Percentiles rank a stretch among this genome's conserved stretches.
Evolutionary conservation across 2,888 invertebrate genomes (phyloP).

Genomic region (Adelphocoris suturalis): DNA sequence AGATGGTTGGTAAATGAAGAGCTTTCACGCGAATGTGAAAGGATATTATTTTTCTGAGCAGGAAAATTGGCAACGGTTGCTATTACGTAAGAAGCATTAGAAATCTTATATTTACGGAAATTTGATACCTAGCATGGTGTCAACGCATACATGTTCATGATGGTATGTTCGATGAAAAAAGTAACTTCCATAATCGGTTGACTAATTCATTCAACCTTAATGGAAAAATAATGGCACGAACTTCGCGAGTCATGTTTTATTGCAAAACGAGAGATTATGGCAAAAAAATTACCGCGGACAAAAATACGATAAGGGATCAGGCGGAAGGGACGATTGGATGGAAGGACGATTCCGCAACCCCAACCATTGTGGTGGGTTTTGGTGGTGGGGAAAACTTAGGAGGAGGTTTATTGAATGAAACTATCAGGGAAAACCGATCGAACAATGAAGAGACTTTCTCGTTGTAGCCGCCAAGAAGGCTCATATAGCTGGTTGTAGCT

Average conservation of each 20-base stretch:
- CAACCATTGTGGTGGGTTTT: slow-evolving; percentile 19
- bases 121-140: no score
- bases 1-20: no score
- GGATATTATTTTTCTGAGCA: no score
- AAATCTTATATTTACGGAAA: no score
- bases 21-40: no score
- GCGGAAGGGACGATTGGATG: neutral
- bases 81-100: no score
- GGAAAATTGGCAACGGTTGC: no score
- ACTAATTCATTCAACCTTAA: neutral
- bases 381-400: neutral
- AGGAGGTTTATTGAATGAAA: slow-evolving; percentile 53
- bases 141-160: no score
- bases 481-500: slow-evolving; percentile 29
- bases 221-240: neutral
- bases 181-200: no score
- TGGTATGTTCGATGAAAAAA: no score
- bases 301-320: slow-evolving; percentile 20
- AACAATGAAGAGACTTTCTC: slow-evolving; percentile 55
- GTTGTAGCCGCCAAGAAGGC: slow-evolving; percentile 29
- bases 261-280: neutral
- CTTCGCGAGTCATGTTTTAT: neutral
- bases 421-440: slow-evolving; percentile 56
- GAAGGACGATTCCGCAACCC: slow-evolving; percentile 52
- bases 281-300: neutral